Evolutionary conservation across 2,888 invertebrate species (phyloP), one percentile per base, ranked within the genome.

Genomic region (Ennomos erosarius): DNA sequence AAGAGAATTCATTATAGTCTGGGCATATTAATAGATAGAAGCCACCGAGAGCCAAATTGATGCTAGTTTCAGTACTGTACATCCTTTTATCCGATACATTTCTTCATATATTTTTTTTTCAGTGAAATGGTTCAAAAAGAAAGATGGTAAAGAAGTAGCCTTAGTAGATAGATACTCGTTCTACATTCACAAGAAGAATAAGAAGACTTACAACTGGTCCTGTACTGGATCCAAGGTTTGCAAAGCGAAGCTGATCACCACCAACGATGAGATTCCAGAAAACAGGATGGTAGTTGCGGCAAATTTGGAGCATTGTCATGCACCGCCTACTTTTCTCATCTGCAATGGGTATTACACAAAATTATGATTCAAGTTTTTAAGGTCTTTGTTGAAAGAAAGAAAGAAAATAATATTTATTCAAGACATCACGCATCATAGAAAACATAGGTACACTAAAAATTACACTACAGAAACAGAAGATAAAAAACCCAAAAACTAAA

Each of bases 101-200:
- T 16, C 33, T n/a, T 33, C 26, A 44, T 34, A 34, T n/a, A n/a
- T n/a, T 10, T 10, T 26, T 3, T 57, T 50, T 54, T 26, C 67
- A 75, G 75, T 74, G 1, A 62, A 55, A 2, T 76, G 71, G 71
- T 67, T 71, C 16, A 71, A 49, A 13, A 79, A 75, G 33, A 35
- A n/a, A 0, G 68, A 64, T 10, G 81, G 80, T 0, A 74, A 70
- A 34, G 62, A 68, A 11, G 8, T 69, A 11, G 67, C 65, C 1
- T 46, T 71, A 10, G 13, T 64, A n/a, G 43, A 65, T 0, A 67
- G 68, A 9, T 73, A 51, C 49, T 65, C 67, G 0, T 73, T 69
- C 48, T 71, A 67, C 12, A 16, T 61, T 8, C 70, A 67, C 48
- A 70, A 70, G 51, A 64, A 49, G 11, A 49, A 37, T 16, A 13